These are phyloP conservation scores for Falco concolor DNA, from an alignment of 2,797 vertebrate genomes.

Conservation along the genomic window DNA sequence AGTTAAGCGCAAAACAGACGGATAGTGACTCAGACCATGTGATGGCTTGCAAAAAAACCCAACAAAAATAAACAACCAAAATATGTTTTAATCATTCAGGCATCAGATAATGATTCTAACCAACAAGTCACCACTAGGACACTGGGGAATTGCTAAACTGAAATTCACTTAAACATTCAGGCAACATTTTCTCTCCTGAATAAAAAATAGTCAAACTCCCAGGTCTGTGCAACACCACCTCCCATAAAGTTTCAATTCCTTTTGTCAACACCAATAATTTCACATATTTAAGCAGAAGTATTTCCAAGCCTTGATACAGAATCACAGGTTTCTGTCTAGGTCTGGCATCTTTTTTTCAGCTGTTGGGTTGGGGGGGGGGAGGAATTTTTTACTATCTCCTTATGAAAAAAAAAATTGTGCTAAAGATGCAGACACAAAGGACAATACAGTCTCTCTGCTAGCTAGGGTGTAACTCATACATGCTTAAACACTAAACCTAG, in stretches of 20 bases:
- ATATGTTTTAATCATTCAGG: not conserved
- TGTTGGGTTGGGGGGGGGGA: accelerated
- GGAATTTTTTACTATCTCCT: not conserved
- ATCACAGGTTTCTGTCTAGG: not conserved
- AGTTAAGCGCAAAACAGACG: not conserved
- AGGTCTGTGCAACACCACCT: not conserved
- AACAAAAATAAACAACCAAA: not conserved
- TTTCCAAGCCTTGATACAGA: not conserved
- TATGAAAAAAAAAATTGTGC: not conserved
- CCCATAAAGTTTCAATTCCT: not conserved
- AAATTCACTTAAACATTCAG: not conserved
- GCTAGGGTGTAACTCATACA: not conserved
- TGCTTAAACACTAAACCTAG: slow-evolving; percentile 7
- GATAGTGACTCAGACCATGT: not conserved
- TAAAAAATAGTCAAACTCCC: not conserved
- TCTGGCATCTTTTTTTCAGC: not conserved
- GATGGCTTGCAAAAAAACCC: not conserved
- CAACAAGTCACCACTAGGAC: not conserved
- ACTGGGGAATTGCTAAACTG: not conserved
- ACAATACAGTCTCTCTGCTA: not conserved
- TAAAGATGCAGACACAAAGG: not conserved
- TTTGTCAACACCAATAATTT: not conserved
- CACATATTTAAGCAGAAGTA: not conserved
- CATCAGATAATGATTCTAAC: not conserved
- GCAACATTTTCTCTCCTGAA: not conserved